phyloP scores from a whole-genome alignment of 2,888 invertebrate species.

The Stegophylla sp. region DNA sequence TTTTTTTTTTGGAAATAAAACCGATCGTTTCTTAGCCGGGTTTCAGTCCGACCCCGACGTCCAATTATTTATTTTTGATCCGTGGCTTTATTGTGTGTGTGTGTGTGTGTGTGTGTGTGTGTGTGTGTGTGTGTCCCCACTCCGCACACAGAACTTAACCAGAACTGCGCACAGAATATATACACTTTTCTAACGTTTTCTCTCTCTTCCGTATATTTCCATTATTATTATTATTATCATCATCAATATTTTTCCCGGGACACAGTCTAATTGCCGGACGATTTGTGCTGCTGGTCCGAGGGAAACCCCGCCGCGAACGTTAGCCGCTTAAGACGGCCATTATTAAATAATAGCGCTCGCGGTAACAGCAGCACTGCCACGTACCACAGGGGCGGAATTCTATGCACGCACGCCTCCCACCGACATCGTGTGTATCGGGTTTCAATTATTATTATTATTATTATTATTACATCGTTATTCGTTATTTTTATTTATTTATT shows the following conservation, averaged over 20 bases:
- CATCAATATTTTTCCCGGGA: too few species aligned
- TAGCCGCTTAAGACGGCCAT: conserved; percentile 38
- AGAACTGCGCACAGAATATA: too few species aligned
- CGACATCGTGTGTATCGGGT: conserved; percentile 34
- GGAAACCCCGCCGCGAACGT: conserved; percentile 41
- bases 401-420: conserved; percentile 9
- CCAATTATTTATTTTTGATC: conserved; percentile 56
- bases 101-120: too few species aligned
- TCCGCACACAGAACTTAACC: too few species aligned
- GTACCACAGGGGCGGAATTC: too few species aligned
- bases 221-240: too few species aligned
- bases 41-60: conserved; percentile 11
- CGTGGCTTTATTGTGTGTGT: too few species aligned
- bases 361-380: neutral
- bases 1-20: too few species aligned
- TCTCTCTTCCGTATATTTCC: neutral
- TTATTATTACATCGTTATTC: too few species aligned
- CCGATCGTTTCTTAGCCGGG: conserved; percentile 11
- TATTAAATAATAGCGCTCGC: conserved; percentile 47
- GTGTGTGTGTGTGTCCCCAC: too few species aligned
- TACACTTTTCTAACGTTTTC: conserved; percentile 19
- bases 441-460: conserved; percentile 42
- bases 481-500: too few species aligned
- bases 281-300: conserved; percentile 38
- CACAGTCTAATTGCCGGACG: conserved; percentile 53